Base-by-base conservation (phyloP, 1,140 invertebrate genomes). In the Bradynema listronoti region DNA sequence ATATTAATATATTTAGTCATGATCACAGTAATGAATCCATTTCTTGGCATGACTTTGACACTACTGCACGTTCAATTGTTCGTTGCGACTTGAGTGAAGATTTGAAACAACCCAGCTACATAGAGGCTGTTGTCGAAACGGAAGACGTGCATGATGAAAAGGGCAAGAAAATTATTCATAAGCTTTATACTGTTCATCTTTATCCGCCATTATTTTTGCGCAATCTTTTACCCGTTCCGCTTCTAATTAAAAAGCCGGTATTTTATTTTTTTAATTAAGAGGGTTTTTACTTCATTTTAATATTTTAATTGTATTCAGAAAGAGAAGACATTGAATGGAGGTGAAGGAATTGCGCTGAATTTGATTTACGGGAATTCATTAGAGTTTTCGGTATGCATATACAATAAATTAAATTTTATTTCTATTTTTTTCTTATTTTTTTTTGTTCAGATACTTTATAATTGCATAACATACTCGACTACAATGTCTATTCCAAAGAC, bases 161-260 rank as follows among this genome's bases (percentile, higher is more conserved):
- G 47, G 47, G 47, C 4, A 16, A 27, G 52, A n/a, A 55, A 4
- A 19, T 16, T 27, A 55, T 50, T 3, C 22, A 55, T 24, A 55
- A 43, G 16, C 2, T 56, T 16, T 93, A 88, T 77, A 87, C 86
- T 54, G 85, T 96, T 30, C 85, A 89, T 56, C 81, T 98, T 11
- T 85, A 87, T 53, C 90, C 92, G 1, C 86, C 90, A 5, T 84
- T 93, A 0, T 85, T 87, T 66, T 80, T 97, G n/a, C 87, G 89
- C 69, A 98, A 97, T 79, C 85, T 87, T 56, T 80, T 98, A 61
- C 91, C 92, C 0, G 83, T 90, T 34, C 80, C 86, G 29, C 84
- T 96, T 11, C 81, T 84, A 1, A 84, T 87, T 30, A 85, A 85
- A 9, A 52, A 80, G n/a, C 77, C 81, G 11, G 53, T 56, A 42